Evolutionary conservation across 1,140 invertebrate species (phyloP), one percentile per base, ranked within the genome.

Genomic region (Halictus rubicundus): DNA sequence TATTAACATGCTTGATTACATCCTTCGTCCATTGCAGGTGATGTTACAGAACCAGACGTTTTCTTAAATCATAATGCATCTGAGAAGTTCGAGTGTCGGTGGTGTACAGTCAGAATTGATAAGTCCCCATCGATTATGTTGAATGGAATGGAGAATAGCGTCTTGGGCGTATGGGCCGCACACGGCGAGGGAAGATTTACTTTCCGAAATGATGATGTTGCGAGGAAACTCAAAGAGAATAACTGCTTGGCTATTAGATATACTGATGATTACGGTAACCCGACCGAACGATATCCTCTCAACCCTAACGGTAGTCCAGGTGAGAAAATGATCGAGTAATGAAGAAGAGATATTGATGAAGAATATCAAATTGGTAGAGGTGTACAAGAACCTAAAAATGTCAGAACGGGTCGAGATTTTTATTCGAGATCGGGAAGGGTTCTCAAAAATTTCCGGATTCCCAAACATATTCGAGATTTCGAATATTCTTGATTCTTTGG

Each of bases 101-200:
- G 98, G 96, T 95, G 94, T 27, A 96, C 97, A 0, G 96, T 99
- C 0, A 95, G 93, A 84, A 96, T 99, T 69, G 92, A 95, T 61
- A 94, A 95, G 83, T 95, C 95, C 27, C 95, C 95, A 3, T 93
- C 97, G 0, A 96, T 99, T 14, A 98, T 99, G 97, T 93, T 99
- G 68, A 92, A 94, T 83, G 97, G 95, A 8, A 99, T 99, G 98
- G 95, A 96, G 75, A 95, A 95, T 10, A 96, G 96, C 6, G 93
- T 96, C 0, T 93, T 99, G 37, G 98, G 98, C 19, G 96, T 99
- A 80, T 99, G 98, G 98, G 95, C 98, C 37, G 98, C 98, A n/a
- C 99, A 99, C 89, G 98, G 97, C 6, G 98, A 99, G 94, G 99
- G 98, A 88, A 94, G 95, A 80, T 96, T 96, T 84, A 94, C 94